These are phyloP conservation scores for Sebastes oblongus DNA, from an alignment of 2,797 vertebrate genomes.

Conservation along the genomic window DNA sequence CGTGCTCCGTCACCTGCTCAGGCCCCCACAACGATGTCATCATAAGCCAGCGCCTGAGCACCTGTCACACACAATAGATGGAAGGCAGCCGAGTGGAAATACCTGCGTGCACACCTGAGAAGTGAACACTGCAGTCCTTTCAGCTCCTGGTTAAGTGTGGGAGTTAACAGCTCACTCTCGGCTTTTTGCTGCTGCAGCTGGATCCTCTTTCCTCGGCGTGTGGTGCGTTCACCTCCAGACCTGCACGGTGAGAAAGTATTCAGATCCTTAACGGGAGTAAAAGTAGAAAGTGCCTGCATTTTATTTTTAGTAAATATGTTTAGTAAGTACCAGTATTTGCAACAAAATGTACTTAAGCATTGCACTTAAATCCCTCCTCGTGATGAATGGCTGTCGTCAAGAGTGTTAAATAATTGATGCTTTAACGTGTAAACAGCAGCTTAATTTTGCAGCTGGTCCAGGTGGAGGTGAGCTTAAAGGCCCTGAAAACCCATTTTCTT, in stretches of 20 bases:
- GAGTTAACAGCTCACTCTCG: constrained; percentile 43
- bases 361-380: constrained; percentile 1
- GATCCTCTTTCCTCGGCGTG: neutral
- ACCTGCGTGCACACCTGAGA: constrained; percentile 53
- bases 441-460: constrained; percentile 20
- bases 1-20: constrained; percentile 41
- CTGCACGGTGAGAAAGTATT: neutral
- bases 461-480: constrained; percentile 44
- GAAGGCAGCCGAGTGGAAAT: constrained; percentile 53
- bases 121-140: constrained; percentile 39
- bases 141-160: constrained; percentile 38
- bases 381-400: constrained; percentile 2
- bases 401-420: constrained; percentile 26
- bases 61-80: constrained; percentile 58
- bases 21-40: constrained; percentile 50
- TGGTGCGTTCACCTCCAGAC: neutral
- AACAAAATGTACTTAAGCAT: neutral
- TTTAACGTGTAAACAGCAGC: constrained; percentile 30
- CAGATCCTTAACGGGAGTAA: neutral
- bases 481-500: constrained; percentile 22
- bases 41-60: constrained; percentile 41
- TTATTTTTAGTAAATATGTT: neutral
- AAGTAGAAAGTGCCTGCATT: neutral
- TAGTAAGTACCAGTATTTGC: neutral
- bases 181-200: constrained; percentile 17